phyloP scores from a whole-genome alignment of 2,797 vertebrate genomes.

The Bryconaethiops microstoma region DNA sequence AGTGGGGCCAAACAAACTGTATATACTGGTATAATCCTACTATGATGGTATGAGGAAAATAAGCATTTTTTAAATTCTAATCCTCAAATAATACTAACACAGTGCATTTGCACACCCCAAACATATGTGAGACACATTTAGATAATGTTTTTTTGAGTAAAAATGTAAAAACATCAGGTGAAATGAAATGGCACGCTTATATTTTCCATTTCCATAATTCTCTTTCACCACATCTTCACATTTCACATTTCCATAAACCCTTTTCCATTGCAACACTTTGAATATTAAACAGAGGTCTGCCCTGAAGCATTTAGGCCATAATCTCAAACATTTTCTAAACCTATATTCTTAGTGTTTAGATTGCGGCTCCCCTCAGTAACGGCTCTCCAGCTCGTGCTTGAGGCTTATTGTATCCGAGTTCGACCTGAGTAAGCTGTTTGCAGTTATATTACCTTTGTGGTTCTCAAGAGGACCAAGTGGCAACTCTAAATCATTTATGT shows the following conservation, averaged over 20 bases:
- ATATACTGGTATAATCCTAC: neutral
- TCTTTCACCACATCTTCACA: neutral
- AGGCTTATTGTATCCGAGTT: neutral
- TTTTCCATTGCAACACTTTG: neutral
- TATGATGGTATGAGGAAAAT: neutral
- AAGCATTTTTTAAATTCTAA: neutral
- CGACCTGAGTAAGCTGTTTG: constrained; percentile 24
- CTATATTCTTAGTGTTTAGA: neutral
- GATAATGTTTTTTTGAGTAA: neutral
- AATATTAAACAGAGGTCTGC: neutral
- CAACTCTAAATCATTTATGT: constrained; percentile 41
- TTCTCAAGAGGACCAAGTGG: constrained; percentile 26
- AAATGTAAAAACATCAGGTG: neutral
- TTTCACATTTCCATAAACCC: no score
- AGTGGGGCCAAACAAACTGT: no score
- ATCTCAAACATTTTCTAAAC: neutral
- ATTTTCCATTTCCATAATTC: neutral
- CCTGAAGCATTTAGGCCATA: neutral
- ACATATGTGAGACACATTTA: neutral
- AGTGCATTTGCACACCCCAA: neutral
- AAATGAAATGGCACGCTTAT: neutral
- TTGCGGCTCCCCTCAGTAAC: neutral
- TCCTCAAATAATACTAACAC: neutral
- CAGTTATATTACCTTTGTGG: neutral
- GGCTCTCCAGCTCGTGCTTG: constrained; percentile 2